Evolutionary conservation across 2,888 invertebrate species (phyloP).

Genomic region (Amorpha juglandis): DNA sequence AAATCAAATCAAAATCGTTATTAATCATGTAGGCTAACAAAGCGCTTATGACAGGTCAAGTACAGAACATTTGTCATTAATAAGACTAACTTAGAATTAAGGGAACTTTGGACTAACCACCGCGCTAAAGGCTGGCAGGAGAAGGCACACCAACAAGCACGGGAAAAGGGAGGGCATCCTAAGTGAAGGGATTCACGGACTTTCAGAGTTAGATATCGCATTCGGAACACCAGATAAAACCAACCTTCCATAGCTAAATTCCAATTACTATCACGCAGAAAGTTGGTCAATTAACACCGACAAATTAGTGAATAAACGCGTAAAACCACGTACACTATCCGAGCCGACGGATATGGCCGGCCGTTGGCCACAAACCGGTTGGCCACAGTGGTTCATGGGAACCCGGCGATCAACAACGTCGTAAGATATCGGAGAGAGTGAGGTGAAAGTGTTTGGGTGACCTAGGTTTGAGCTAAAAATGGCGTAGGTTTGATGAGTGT

Average conservation of each 20-base stretch:
- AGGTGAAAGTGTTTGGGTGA: slow-evolving; percentile 10
- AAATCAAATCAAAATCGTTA: too few relatives aligned
- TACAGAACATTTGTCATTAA: too few relatives aligned
- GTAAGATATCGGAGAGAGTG: not conserved
- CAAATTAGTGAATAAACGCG: not conserved
- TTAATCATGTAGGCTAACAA: too few relatives aligned
- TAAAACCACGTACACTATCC: not conserved
- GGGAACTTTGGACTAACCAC: too few relatives aligned
- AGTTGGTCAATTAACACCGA: slow-evolving; percentile 5
- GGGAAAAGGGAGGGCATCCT: too few relatives aligned
- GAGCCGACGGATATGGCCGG: not conserved
- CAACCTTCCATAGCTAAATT: not conserved
- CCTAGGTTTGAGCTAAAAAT: not conserved
- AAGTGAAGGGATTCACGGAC: too few relatives aligned
- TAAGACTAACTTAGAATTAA: too few relatives aligned
- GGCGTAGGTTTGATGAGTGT: not conserved
- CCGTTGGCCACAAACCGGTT: not conserved
- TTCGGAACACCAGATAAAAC: too few relatives aligned
- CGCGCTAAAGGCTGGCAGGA: too few relatives aligned
- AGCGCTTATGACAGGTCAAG: too few relatives aligned
- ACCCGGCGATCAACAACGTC: not conserved
- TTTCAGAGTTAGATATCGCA: too few relatives aligned
- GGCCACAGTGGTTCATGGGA: slow-evolving; percentile 6
- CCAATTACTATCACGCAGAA: not conserved
- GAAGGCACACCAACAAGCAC: too few relatives aligned